These are phyloP conservation scores for Lutraria rhynchaena DNA, from an alignment of 1,140 invertebrate genomes.

Conservation along the genomic window DNA sequence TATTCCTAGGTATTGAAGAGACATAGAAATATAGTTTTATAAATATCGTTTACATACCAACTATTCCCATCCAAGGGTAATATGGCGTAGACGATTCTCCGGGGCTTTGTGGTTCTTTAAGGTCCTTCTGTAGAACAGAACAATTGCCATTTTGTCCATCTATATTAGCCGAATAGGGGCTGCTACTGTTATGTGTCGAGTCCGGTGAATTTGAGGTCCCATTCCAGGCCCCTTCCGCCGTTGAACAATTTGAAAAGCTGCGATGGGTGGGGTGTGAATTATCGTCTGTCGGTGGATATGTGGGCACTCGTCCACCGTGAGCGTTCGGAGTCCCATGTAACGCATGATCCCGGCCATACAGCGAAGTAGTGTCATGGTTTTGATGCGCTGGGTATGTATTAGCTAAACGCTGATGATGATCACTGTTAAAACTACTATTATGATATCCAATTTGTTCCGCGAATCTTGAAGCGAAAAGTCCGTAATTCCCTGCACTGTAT, in stretches of 20 bases:
- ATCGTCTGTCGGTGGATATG: conserved; percentile 51
- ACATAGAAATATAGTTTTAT: too few relatives aligned
- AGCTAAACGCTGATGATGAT: conserved; percentile 62
- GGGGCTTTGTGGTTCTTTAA: conserved; percentile 65
- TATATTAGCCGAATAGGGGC: conserved; percentile 63
- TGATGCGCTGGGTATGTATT: conserved; percentile 70
- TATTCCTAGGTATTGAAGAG: too few relatives aligned
- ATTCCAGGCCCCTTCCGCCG: conserved; percentile 55
- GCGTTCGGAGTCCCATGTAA: conserved; percentile 50
- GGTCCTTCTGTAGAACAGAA: conserved; percentile 68
- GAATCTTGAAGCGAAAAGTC: conserved; percentile 75
- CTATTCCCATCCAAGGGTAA: conserved; percentile 79
- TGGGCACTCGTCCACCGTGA: conserved; percentile 55
- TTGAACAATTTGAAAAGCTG: conserved; percentile 57
- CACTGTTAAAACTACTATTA: conserved; percentile 65
- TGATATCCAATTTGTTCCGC: conserved; percentile 75
- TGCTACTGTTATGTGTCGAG: conserved; percentile 63
- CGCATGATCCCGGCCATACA: conserved; percentile 61
- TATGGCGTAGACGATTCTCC: conserved; percentile 69
- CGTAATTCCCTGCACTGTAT: conserved; percentile 73
- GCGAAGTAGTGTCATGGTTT: conserved; percentile 58
- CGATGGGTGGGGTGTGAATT: conserved; percentile 55
- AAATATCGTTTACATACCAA: conserved; percentile 73
- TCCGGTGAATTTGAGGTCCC: conserved; percentile 67
- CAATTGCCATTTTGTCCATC: conserved; percentile 64